Evolutionary conservation across 2,113 vertebrate species (phyloP).

Genomic region (Tachysurus vachellii): DNA sequence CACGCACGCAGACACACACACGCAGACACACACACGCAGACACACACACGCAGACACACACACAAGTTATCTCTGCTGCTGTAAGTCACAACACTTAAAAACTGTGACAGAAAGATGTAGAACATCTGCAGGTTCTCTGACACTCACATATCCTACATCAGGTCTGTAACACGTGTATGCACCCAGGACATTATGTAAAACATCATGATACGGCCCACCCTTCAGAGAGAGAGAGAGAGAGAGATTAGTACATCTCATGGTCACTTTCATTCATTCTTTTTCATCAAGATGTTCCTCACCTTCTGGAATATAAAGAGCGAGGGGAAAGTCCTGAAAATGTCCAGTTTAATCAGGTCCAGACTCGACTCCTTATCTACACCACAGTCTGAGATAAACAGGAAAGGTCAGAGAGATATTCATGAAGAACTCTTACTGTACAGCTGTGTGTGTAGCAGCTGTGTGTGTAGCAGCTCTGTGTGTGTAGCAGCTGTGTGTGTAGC

Average conservation of each 20-base stretch:
- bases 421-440: background rate
- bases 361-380: conserved; percentile 90
- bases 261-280: background rate
- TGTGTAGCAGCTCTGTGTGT: no score
- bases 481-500: no score
- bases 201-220: conserved; percentile 96
- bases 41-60: conserved; percentile 6
- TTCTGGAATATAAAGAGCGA: conserved; percentile 95
- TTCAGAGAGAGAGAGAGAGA: conserved; percentile 53
- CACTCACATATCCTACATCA: conserved; percentile 96
- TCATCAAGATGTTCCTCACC: conserved; percentile 66
- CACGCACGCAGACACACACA: conserved; percentile 8
- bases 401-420: background rate
- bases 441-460: background rate
- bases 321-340: conserved; percentile 95
- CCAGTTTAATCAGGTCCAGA: conserved; percentile 94
- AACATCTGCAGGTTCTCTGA: background rate
- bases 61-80: background rate
- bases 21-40: background rate
- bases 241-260: background rate
- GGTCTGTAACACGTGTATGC: conserved; percentile 98
- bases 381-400: conserved; percentile 68
- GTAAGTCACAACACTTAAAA: background rate
- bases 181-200: conserved; percentile 92
- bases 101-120: background rate